Evolutionary conservation across 1,140 invertebrate species (phyloP).

Genomic region (Drosophila funebris): DNA sequence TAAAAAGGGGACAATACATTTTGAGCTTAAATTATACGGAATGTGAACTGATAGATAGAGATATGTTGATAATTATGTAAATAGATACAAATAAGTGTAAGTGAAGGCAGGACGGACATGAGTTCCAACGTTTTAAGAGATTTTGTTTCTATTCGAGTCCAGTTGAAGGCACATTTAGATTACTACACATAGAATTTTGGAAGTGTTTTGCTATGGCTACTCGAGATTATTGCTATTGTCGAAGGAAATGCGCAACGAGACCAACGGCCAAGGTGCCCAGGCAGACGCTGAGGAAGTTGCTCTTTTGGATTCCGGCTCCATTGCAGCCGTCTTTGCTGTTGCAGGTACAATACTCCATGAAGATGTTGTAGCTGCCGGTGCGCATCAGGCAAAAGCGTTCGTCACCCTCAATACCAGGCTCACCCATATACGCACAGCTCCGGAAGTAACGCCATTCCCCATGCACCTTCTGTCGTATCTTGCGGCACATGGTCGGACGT

Average conservation of each 20-base stretch:
- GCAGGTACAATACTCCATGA: slow-evolving; percentile 96
- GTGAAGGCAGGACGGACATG: slow-evolving; percentile 47
- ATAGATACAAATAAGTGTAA: not conserved
- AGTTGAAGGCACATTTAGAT: slow-evolving; percentile 62
- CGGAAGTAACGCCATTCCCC: slow-evolving; percentile 96
- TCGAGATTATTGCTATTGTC: slow-evolving; percentile 33
- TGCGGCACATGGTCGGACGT: slow-evolving; percentile 94
- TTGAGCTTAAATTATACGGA: slow-evolving; percentile 35
- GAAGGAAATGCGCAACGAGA: slow-evolving; percentile 88
- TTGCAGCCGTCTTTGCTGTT: slow-evolving; percentile 97
- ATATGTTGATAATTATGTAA: slow-evolving; percentile 6
- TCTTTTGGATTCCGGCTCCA: slow-evolving; percentile 78
- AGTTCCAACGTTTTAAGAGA: slow-evolving; percentile 46
- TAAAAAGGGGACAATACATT: slow-evolving; percentile 26
- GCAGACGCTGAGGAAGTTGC: slow-evolving; percentile 89
- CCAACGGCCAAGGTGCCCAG: slow-evolving; percentile 97
- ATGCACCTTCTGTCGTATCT: slow-evolving; percentile 96
- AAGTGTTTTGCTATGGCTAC: slow-evolving; percentile 20
- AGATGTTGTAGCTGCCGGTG: slow-evolving; percentile 96
- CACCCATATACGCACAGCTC: slow-evolving; percentile 94
- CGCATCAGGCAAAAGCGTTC: slow-evolving; percentile 95
- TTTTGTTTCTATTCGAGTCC: slow-evolving; percentile 29
- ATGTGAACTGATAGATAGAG: slow-evolving; percentile 16
- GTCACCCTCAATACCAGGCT: slow-evolving; percentile 94
- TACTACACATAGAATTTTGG: slow-evolving; percentile 1